Evolutionary conservation across 2,113 vertebrate species (phyloP).

Genomic region (Entomyzon cyanotis): DNA sequence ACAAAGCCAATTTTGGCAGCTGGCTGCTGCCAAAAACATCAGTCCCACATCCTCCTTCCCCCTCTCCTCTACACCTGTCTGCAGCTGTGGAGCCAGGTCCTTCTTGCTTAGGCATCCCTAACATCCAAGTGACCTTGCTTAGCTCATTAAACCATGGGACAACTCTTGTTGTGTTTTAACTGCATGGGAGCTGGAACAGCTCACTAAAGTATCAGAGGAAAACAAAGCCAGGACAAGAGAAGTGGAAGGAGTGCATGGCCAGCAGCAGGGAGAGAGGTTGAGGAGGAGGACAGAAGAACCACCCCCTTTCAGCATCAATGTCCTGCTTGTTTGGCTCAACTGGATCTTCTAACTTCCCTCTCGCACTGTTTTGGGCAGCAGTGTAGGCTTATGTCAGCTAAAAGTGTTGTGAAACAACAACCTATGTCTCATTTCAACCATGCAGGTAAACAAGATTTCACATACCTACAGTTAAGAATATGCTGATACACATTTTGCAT

Average conservation of each 20-base stretch:
- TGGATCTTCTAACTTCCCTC: conserved; percentile 19
- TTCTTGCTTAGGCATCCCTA: not conserved
- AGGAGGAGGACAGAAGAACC: not conserved
- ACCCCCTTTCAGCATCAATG: not conserved
- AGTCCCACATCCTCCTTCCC: not conserved
- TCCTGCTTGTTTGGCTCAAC: conserved; percentile 38
- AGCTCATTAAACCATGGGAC: not conserved
- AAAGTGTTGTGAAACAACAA: conserved; percentile 29
- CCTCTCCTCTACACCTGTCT: not conserved
- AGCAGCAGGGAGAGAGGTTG: not conserved
- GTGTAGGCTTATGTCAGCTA: conserved; percentile 22
- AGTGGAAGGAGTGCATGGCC: not conserved
- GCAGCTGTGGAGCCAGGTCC: not conserved
- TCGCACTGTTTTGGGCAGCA: not conserved
- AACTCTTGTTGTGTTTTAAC: not conserved
- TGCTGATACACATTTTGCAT: conserved; percentile 30
- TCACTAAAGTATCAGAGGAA: not conserved
- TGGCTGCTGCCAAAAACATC: conserved; percentile 14
- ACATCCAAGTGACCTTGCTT: not conserved
- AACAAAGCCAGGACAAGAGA: not conserved
- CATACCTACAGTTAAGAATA: conserved; percentile 8
- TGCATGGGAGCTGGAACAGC: not conserved
- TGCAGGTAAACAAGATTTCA: conserved; percentile 27
- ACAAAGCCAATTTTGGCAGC: not conserved
- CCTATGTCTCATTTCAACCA: not conserved